Base-by-base conservation (phyloP, 2,888 invertebrate genomes). In the Eremobia ochroleuca region DNA sequence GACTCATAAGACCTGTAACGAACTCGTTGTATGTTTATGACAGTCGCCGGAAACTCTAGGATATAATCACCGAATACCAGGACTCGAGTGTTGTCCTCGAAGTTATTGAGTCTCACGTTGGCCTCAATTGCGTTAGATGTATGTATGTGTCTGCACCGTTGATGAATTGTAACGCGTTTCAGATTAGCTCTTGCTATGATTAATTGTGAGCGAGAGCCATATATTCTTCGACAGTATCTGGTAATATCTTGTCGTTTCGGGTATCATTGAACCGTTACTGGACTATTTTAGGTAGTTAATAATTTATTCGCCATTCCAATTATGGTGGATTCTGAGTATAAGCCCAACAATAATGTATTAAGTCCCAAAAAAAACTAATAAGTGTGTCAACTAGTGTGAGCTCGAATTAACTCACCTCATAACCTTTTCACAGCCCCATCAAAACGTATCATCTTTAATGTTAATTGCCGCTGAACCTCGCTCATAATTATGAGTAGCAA, bases 41-140 rank as follows among this genome's bases (percentile, higher is more conserved):
- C 92, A 89, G 88, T 87, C 92, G 92, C 92, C 93, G 95, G 95
- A 95, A 93, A 93, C 88, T 83, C 74, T 81, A 83, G 83, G 86
- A 87, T 89, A 85, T 88, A 86, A 86, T 88, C 83, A 79, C 66
- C 49, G 43, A 87, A 83, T 80, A 73, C 82, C 79, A 85, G 85
- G 81, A 87, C 80, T 81, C 37, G 67, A 83, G 62, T 83, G 80
- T 74, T 85, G 83, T 86, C 82, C 86, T 84, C 77, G 81, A 77
- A 81, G 79, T 87, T 85, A 83, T 79, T 81, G 77, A 82, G 78
- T 28, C 73, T 82, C 67, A 81, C 73, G 76, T 76, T 85, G 83
- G 67, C 85, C 83, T 83, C 85, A 88, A 89, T 88, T 86, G 82
- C 70, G n/a, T 46, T 79, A 79, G 74, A 88, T 85, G 83, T 85